phyloP scores from a whole-genome alignment of 2,113 vertebrate genomes.

The Hepsetus odoe region DNA sequence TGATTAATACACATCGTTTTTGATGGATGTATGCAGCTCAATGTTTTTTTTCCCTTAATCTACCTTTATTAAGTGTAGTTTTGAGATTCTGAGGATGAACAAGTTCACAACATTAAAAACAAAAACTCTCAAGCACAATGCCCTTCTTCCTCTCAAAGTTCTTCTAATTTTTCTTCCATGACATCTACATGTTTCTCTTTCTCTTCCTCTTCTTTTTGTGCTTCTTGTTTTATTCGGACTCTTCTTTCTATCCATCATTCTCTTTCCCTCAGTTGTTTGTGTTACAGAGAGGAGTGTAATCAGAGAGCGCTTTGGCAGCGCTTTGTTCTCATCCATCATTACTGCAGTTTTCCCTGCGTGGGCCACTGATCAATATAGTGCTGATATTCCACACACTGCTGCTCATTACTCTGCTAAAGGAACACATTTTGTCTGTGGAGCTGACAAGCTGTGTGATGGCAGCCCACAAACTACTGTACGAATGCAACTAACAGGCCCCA shows the following conservation, averaged over 20 bases:
- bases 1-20: no score
- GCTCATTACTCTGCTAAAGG: conserved; percentile 24
- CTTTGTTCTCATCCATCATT: conserved; percentile 42
- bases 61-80: no score
- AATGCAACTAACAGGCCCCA: not conserved
- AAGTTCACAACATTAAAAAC: no score
- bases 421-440: conserved; percentile 9
- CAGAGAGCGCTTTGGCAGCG: conserved; percentile 12
- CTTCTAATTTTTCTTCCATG: not conserved
- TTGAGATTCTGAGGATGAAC: no score
- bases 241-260: conserved; percentile 4
- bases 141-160: not conserved
- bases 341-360: conserved; percentile 21
- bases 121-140: not conserved
- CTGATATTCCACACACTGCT: conserved; percentile 25
- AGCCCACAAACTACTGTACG: conserved; percentile 18
- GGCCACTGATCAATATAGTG: conserved; percentile 37
- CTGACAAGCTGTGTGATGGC: conserved; percentile 7
- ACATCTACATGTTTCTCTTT: not conserved
- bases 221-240: not conserved
- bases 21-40: no score
- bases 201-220: not conserved
- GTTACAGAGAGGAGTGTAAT: conserved; percentile 19
- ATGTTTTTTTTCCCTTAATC: no score
- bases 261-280: not conserved